Conservation (phyloP, 2,113 vertebrate species). For the Gallinago paraguaiae region DNA sequence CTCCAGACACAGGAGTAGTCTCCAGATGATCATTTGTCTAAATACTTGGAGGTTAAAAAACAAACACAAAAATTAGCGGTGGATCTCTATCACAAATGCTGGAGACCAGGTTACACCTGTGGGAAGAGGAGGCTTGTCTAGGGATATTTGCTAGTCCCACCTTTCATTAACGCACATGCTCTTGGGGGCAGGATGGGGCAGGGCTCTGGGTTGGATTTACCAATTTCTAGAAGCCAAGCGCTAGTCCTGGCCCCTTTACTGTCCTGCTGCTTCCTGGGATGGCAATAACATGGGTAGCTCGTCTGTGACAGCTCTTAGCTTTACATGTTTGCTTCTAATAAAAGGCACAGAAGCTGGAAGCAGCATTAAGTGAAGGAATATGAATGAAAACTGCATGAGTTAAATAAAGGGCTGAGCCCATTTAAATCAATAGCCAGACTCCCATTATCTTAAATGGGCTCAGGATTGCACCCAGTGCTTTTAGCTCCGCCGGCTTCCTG, state of each 20-base stretch:
- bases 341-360: not conserved
- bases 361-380: not conserved
- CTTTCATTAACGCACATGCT: not conserved
- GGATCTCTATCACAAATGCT: not conserved
- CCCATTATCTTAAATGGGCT: not conserved
- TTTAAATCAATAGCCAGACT: not conserved
- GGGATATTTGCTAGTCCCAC: not conserved
- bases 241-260: not conserved
- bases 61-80: not conserved
- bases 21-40: not conserved
- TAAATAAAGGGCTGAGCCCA: not conserved
- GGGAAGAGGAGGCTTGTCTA: not conserved
- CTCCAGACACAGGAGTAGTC: not conserved
- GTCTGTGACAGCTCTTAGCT: not conserved
- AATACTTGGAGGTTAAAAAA: not conserved
- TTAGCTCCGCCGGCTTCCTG: not conserved
- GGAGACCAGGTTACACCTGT: not conserved
- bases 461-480: not conserved
- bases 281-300: not conserved
- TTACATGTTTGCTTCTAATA: not conserved
- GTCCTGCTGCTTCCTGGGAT: not conserved
- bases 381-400: not conserved
- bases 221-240: not conserved
- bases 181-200: not conserved
- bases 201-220: not conserved